These are phyloP conservation scores for Apostichopus californicus DNA, from an alignment of 35 echinoderm and acorn worm genomes.

Conservation along the genomic window DNA sequence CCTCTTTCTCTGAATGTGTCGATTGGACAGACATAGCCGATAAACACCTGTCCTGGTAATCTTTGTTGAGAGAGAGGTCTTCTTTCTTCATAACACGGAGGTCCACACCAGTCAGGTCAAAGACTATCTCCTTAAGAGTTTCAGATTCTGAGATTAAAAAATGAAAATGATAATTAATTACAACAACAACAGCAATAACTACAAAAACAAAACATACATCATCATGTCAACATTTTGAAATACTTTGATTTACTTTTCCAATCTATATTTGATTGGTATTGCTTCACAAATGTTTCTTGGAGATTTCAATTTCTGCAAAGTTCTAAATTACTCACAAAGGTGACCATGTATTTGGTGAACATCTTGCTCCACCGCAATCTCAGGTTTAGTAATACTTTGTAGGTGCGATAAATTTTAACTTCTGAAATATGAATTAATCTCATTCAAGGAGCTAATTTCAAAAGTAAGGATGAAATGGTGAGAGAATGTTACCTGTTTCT, in stretches of 20 bases:
- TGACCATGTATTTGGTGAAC: too few species aligned
- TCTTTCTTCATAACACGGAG: conserved; percentile 71
- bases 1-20: conserved; percentile 36
- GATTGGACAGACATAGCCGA: conserved; percentile 85
- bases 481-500: conserved; percentile 68
- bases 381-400: too few species aligned
- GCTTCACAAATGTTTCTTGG: too few species aligned
- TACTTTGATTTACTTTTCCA: too few species aligned
- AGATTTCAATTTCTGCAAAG: too few species aligned
- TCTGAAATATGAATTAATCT: too few species aligned
- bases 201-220: background rate
- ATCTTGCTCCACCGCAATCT: too few species aligned
- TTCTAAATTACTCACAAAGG: too few species aligned
- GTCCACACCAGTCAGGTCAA: conserved; percentile 86
- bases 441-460: too few species aligned
- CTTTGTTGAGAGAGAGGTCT: conserved; percentile 78
- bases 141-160: conserved; percentile 60
- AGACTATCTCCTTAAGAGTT: conserved; percentile 78
- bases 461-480: too few species aligned
- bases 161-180: background rate
- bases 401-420: too few species aligned
- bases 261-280: too few species aligned
- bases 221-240: background rate
- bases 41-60: conserved; percentile 85
- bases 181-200: background rate